Conservation (phyloP, 1,140 invertebrate genomes). For the Bombus difficillimus region DNA sequence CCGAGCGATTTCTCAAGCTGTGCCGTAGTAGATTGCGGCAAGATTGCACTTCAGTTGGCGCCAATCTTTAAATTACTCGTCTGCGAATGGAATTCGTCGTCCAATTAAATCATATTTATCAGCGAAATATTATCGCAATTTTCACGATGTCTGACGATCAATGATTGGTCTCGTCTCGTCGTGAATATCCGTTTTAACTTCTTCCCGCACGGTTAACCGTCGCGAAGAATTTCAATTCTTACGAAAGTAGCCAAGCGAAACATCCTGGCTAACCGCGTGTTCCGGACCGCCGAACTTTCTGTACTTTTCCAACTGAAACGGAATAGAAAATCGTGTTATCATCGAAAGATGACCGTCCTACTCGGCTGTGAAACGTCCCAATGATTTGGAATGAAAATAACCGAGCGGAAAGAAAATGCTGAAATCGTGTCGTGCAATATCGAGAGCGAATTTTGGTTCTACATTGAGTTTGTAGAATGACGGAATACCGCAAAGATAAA, state of each 20-base stretch:
- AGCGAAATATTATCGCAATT: neutral
- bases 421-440: slow-evolving; percentile 11
- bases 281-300: neutral
- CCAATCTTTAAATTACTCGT: too few species aligned
- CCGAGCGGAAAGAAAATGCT: neutral
- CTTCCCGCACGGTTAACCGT: neutral
- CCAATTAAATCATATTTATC: neutral
- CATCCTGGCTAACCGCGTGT: neutral
- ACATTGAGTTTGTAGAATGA: neutral
- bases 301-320: neutral
- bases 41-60: too few species aligned
- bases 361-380: neutral
- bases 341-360: neutral
- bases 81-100: too few species aligned
- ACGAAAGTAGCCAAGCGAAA: neutral
- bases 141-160: too few species aligned
- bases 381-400: slow-evolving; percentile 27
- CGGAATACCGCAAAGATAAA: too few species aligned
- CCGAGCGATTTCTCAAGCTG: too few species aligned
- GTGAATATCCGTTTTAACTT: neutral
- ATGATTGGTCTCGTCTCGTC: neutral
- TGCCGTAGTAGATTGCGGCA: too few species aligned
- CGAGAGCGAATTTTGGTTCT: neutral
- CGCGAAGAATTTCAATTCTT: slow-evolving; percentile 6
- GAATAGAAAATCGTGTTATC: slow-evolving; percentile 1